A percentile compares a stretch with the other conserved stretches of the same genome.
These are phyloP conservation scores for Scaptodrosophila latifasciaeformis DNA, from an alignment of 2,888 invertebrate genomes.

Conservation along the genomic window DNA sequence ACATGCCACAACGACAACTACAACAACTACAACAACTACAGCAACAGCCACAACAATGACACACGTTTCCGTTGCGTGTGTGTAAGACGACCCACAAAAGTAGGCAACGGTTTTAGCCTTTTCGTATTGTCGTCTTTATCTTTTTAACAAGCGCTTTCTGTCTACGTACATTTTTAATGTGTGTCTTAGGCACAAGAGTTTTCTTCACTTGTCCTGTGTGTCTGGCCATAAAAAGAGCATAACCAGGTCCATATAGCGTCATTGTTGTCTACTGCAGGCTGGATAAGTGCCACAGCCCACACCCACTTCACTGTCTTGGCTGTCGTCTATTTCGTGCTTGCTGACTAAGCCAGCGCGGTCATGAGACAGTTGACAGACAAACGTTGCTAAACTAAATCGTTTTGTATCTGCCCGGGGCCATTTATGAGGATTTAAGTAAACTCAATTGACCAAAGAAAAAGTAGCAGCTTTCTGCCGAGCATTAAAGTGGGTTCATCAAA, in stretches of 20 bases:
- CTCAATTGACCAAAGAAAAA: no score
- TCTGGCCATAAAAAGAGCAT: neutral
- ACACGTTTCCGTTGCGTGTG: neutral
- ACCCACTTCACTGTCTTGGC: no score
- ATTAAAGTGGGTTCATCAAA: no score
- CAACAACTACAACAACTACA: slow-evolving; percentile 4
- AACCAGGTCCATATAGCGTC: no score
- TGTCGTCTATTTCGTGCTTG: no score
- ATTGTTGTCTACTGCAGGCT: no score
- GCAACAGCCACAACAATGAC: slow-evolving; percentile 7
- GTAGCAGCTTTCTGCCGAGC: no score
- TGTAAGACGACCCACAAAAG: slow-evolving; percentile 2
- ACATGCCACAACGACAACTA: slow-evolving; percentile 12
- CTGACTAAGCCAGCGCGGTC: neutral
- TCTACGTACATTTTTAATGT: neutral
- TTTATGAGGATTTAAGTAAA: no score
- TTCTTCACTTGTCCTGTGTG: no score
- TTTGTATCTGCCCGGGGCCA: neutral
- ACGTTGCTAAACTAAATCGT: no score
- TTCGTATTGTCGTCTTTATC: neutral
- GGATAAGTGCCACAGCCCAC: no score
- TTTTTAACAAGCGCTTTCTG: neutral
- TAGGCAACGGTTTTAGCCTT: neutral
- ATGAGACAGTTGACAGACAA: neutral
- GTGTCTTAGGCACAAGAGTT: neutral